A percentile compares a stretch with the other conserved stretches of the same genome.
Conservation (phyloP, 2,888 invertebrate species). For the Tetranychus truncatus region DNA sequence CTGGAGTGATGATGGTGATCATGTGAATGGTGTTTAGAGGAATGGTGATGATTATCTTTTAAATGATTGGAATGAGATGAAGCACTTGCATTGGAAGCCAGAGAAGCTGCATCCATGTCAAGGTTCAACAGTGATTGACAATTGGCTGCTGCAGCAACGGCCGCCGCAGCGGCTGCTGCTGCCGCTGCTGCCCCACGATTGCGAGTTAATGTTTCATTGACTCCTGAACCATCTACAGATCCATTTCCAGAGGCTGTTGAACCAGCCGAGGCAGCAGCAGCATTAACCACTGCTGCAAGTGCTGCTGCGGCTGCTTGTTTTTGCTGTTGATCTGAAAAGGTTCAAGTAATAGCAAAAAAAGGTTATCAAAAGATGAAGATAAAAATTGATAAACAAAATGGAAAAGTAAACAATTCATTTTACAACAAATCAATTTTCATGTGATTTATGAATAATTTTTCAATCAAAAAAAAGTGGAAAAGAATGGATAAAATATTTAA, state of each 20-base stretch:
- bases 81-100: background rate
- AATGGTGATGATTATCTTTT: background rate
- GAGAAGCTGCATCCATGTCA: constrained; percentile 13
- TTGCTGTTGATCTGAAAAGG: constrained; percentile 7
- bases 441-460: background rate
- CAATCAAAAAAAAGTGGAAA: background rate
- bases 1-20: background rate
- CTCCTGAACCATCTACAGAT: background rate
- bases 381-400: too few species aligned
- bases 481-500: background rate
- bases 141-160: constrained; percentile 16
- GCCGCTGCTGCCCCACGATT: constrained; percentile 13
- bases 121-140: constrained; percentile 16
- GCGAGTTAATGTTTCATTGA: background rate
- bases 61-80: constrained; percentile 2
- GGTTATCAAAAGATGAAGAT: background rate
- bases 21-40: background rate
- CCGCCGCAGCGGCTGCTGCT: constrained; percentile 18
- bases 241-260: background rate
- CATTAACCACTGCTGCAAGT: background rate
- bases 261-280: background rate
- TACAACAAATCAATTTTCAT: background rate
- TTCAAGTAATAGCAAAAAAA: background rate
- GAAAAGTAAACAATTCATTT: too few species aligned
- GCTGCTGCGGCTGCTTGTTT: constrained; percentile 7